Percentiles rank a stretch among this genome's conserved stretches.
Conservation (phyloP, 2,888 invertebrate species). For the Orthosia incerta region DNA sequence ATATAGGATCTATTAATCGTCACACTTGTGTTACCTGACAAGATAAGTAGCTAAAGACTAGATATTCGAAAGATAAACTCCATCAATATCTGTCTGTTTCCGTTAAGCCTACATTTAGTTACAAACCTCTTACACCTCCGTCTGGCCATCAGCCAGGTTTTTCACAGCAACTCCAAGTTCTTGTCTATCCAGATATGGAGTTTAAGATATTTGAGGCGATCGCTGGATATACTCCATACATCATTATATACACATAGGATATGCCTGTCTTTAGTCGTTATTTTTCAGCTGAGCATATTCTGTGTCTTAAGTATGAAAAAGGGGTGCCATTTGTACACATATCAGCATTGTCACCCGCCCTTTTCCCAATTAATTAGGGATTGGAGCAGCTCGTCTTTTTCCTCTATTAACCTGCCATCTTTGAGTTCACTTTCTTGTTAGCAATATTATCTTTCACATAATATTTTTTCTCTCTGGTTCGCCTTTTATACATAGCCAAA, state of each 20-base stretch:
- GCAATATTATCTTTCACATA: not conserved
- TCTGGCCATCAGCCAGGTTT: not conserved
- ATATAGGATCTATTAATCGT: slow-evolving; percentile 47
- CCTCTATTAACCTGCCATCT: not conserved
- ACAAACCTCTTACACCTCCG: not conserved
- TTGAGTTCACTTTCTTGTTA: not conserved
- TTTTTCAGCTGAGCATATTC: not conserved
- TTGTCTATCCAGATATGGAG: not conserved
- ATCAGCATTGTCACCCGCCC: no score
- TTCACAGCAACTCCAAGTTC: not conserved
- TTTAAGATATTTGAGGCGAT: not conserved
- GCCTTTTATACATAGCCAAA: not conserved
- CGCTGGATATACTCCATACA: not conserved
- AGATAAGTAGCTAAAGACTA: slow-evolving; percentile 22
- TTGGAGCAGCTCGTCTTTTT: not conserved
- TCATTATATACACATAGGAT: not conserved
- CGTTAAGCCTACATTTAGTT: not conserved
- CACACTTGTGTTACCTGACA: slow-evolving; percentile 12
- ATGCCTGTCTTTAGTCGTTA: not conserved
- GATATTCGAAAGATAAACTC: not conserved
- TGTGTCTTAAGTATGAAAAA: not conserved
- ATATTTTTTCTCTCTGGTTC: not conserved
- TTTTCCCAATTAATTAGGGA: not conserved
- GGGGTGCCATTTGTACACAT: not conserved
- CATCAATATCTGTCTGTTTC: slow-evolving; percentile 15